phyloP scores from a whole-genome alignment of 2,888 invertebrate genomes.

The Cataglyphis altisquamis region DNA sequence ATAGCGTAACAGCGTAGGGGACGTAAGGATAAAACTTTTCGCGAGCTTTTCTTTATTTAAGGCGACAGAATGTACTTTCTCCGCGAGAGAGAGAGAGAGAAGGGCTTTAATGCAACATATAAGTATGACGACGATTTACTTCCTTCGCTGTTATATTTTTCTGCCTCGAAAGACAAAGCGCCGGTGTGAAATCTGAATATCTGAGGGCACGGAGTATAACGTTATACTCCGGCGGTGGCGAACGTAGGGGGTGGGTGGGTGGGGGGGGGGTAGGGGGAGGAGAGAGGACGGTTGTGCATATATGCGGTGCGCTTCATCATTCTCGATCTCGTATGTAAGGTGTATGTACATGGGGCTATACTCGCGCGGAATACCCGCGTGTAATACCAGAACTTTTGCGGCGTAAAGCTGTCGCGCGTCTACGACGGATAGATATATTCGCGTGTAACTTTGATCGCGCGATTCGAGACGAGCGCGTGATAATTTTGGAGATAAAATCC shows the following conservation, averaged over 20 bases:
- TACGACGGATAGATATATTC: not conserved
- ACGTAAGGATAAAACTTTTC: conserved; percentile 39
- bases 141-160: conserved; percentile 59
- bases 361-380: conserved; percentile 63
- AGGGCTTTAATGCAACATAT: conserved; percentile 51
- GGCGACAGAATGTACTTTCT: conserved; percentile 36
- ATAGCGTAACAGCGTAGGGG: conserved; percentile 28
- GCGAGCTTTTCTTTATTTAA: conserved; percentile 55
- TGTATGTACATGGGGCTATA: conserved; percentile 55
- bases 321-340: conserved; percentile 70
- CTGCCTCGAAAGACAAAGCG: conserved; percentile 65
- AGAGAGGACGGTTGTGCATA: conserved; percentile 55
- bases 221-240: conserved; percentile 52
- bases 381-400: conserved; percentile 55
- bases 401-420: conserved; percentile 9
- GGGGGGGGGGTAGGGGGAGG: no score
- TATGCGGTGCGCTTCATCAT: conserved; percentile 70
- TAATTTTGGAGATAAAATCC: conserved; percentile 38
- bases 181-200: conserved; percentile 69
- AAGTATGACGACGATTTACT: conserved; percentile 55
- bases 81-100: not conserved
- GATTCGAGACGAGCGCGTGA: not conserved
- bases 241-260: conserved; percentile 30
- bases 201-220: conserved; percentile 62
- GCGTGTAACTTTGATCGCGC: not conserved